These are phyloP conservation scores for Oscheius myriophilus DNA, from an alignment of 2,888 invertebrate genomes.

Conservation along the genomic window DNA sequence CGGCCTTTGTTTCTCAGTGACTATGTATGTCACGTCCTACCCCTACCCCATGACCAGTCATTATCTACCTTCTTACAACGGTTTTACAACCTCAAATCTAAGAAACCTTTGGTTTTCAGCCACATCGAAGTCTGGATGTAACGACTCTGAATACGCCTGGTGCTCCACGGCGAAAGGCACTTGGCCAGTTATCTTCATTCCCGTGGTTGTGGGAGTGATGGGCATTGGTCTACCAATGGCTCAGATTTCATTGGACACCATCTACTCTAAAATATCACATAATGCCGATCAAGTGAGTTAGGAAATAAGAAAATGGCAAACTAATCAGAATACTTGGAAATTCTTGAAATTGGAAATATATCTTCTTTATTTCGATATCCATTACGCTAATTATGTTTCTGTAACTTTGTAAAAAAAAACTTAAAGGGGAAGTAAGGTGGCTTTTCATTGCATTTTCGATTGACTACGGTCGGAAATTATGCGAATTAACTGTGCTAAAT, in stretches of 20 bases:
- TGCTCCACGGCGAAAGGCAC: constrained; percentile 29
- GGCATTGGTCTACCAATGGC: constrained; percentile 48
- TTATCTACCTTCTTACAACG: constrained; percentile 42
- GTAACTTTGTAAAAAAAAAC: too few relatives aligned
- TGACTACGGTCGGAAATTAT: too few relatives aligned
- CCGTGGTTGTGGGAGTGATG: constrained; percentile 43
- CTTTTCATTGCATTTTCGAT: too few relatives aligned
- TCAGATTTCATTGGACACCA: constrained; percentile 40
- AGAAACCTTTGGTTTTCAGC: constrained; percentile 2
- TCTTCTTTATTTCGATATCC: too few relatives aligned
- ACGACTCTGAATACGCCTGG: constrained; percentile 39
- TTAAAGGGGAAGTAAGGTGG: too few relatives aligned
- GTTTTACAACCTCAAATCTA: background rate
- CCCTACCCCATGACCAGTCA: constrained; percentile 37
- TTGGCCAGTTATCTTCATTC: constrained; percentile 37
- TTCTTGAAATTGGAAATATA: too few relatives aligned
- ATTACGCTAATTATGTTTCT: too few relatives aligned
- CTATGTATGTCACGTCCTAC: constrained; percentile 44
- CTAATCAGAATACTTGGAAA: too few relatives aligned
- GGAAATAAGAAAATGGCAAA: background rate
- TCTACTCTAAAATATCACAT: constrained; percentile 50
- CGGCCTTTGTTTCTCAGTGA: constrained; percentile 38
- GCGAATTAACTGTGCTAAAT: too few relatives aligned
- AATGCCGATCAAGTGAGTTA: constrained; percentile 41
- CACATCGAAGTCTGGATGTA: constrained; percentile 39